Base-by-base conservation (phyloP, 2,113 vertebrate species). In the Octodon degus region DNA sequence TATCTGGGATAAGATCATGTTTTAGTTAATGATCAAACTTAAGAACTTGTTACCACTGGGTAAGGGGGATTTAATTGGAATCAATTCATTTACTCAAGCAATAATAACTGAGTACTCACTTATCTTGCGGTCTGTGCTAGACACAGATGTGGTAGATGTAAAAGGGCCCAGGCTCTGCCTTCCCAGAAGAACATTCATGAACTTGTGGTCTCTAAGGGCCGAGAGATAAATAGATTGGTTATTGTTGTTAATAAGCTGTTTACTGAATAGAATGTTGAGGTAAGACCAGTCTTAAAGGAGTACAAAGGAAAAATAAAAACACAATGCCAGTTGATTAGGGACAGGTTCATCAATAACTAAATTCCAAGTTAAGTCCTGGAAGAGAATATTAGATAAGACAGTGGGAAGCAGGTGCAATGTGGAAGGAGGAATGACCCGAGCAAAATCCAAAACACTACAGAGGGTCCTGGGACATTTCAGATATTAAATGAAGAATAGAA, bases 361-460 rank as follows among this genome's bases (percentile, higher is more conserved):
- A 47, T 58, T 79, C 80, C 79, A 58, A 53, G 3, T 17, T 58
- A 25, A 74, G 10, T 82, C 20, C 19, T 91, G 47, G 25, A 67
- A 86, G 62, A 93, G 16, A 90, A 30, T 32, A 32, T n/a, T 67
- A 86, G 24, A 72, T 74, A 43, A 79, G 14, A 47, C 12, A 86
- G 27, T 3, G 34, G 19, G 20, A n/a, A 2, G 2, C 37, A 30
- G 3, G 24, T 0, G 9, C 27, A 37, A 4, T 16, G 3, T 30
- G 58, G 86, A 20, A 50, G 9, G 2, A 32, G 9, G 32, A 53
- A 67, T 10, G 58, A 76, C 1, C 6, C 7, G 81, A 19, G 9
- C 27, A 34, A 93, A 81, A n/a, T 83, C 14, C 37, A 77, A 67
- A n/a, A 94, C 50, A 7, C n/a, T 79, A 5, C 25, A 27, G 25